Evolutionary conservation across 1,140 invertebrate genomes (phyloP).

Genomic region (Diorhabda sublineata): DNA sequence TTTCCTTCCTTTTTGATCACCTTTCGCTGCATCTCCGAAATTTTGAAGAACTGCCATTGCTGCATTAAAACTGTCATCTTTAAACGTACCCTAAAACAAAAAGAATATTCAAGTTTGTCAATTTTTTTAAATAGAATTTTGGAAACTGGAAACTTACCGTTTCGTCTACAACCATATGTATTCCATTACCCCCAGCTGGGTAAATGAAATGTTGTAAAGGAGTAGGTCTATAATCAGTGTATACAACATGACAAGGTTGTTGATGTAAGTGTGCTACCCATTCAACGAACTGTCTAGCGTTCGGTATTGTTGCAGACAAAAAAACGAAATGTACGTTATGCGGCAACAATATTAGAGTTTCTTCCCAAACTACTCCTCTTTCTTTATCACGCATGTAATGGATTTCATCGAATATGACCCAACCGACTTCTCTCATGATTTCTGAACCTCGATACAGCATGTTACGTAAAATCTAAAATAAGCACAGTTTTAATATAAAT

Average conservation of each 20-base stretch:
- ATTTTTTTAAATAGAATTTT: background rate
- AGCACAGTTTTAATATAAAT: too few species aligned
- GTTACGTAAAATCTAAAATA: constrained; percentile 82
- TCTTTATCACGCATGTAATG: constrained; percentile 99
- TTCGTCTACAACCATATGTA: constrained; percentile 95
- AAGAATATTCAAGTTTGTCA: background rate
- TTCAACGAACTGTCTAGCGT: constrained; percentile 96
- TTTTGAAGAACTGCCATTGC: constrained; percentile 87
- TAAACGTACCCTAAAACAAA: constrained; percentile 71
- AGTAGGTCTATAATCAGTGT: constrained; percentile 96
- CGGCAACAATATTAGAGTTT: constrained; percentile 95
- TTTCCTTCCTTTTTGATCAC: constrained; percentile 68
- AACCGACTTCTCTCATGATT: constrained; percentile 97
- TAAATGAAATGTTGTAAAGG: constrained; percentile 98
- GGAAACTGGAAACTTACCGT: constrained; percentile 55
- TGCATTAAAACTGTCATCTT: constrained; percentile 95
- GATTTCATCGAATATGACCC: constrained; percentile 99
- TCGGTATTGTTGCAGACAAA: constrained; percentile 98
- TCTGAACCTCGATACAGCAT: constrained; percentile 99
- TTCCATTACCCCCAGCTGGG: constrained; percentile 89
- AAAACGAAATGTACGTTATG: constrained; percentile 99
- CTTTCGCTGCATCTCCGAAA: constrained; percentile 69
- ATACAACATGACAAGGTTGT: constrained; percentile 98
- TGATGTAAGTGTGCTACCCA: constrained; percentile 97
- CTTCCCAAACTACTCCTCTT: constrained; percentile 99